Base-by-base conservation (phyloP, 2,888 invertebrate genomes). In the Agrochola lota region DNA sequence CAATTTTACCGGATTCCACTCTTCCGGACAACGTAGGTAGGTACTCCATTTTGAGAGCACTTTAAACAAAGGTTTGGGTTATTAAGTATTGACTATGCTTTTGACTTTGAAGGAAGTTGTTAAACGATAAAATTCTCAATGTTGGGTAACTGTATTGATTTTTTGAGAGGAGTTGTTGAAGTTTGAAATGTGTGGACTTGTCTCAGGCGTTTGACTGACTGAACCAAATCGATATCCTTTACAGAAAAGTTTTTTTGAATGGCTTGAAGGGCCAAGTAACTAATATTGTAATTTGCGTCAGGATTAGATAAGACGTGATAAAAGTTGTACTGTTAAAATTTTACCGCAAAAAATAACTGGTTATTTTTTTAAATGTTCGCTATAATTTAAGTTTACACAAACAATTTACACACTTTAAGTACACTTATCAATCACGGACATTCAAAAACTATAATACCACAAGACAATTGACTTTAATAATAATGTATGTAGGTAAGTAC, bases 1-100 rank as follows among this genome's bases (percentile, higher is more conserved):
- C 85, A 91, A 88, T 88, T 90, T 89, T 88, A 88, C 90, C 86
- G 86, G 86, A 85, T 84, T 88, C 82, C 80, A 87, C 85, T 85
- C 86, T 92, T 90, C 90, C 90, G 89, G 84, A 81, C 87, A 80
- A 82, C 80, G 84, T 84, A 69, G 11, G 43, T 26, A 81, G 88
- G 88, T 90, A 84, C 86, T 85, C 30, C 85, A 88, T 87, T 88
- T 85, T 78, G 84, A 86, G 87, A 80, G 81, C 74, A 74, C 83
- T 83, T 83, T 83, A 84, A 88, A 88, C 88, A 88, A 87, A 78
- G 78, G 76, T 78, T 85, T 71, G 69, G 74, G 64, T 68, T 67
- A 78, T 79, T 60, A 69, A 83, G 80, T 85, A 78, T 87, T 85
- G 80, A 85, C 80, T 78, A 52, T 71, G 83, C 85, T 87, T 82